These are phyloP conservation scores for Bombus pyrosoma DNA, from an alignment of 1,140 invertebrate genomes.

Conservation along the genomic window DNA sequence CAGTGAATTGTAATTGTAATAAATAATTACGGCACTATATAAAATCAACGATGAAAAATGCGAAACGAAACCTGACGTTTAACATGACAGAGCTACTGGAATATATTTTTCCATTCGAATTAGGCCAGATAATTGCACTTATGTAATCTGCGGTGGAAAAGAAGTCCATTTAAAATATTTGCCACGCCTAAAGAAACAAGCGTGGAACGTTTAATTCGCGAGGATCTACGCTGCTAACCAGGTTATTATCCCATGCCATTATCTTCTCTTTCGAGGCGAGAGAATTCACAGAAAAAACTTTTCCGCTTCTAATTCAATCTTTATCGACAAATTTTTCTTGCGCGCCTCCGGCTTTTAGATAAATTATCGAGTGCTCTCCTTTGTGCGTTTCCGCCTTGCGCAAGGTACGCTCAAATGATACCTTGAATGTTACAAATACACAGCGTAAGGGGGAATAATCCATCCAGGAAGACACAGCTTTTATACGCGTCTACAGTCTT, in stretches of 20 bases:
- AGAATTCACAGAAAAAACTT: neutral
- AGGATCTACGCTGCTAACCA: neutral
- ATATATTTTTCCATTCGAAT: too few relatives aligned
- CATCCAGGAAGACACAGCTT: neutral
- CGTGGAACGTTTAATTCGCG: constrained; percentile 7
- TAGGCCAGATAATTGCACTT: too few relatives aligned
- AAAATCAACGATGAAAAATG: too few relatives aligned
- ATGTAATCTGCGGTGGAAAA: too few relatives aligned
- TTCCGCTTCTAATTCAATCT: constrained; percentile 6
- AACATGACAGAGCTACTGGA: too few relatives aligned
- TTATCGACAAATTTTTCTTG: neutral
- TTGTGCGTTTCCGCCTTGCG: constrained; percentile 16
- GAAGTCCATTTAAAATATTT: neutral
- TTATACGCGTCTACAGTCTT: neutral
- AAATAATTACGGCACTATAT: too few relatives aligned
- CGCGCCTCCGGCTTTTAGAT: neutral
- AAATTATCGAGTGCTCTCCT: constrained; percentile 13
- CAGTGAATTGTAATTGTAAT: too few relatives aligned
- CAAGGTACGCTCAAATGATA: neutral
- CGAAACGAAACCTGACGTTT: too few relatives aligned
- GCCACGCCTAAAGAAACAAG: neutral
- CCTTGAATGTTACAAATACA: neutral
- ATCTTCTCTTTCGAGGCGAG: neutral
- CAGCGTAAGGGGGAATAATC: neutral
- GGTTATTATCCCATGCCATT: neutral